These are phyloP conservation scores for Antheraea pernyi DNA, from an alignment of 1,140 invertebrate genomes.

Conservation along the genomic window DNA sequence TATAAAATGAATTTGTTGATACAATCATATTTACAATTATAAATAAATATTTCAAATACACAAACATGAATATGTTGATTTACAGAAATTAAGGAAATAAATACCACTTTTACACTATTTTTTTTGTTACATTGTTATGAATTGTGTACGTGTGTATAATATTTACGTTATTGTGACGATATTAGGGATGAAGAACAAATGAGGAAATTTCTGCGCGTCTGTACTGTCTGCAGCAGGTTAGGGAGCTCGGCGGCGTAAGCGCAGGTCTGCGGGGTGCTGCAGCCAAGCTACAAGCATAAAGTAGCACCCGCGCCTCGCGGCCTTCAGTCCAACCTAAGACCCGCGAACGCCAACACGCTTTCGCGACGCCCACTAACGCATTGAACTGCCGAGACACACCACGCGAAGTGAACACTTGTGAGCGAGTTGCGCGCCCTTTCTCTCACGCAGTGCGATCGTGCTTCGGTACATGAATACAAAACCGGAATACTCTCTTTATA, in stretches of 20 bases:
- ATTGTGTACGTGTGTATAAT: no score
- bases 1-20: no score
- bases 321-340: conserved; percentile 64
- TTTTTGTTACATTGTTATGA: no score
- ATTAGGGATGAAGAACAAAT: no score
- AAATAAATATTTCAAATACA: no score
- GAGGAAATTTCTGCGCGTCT: no score
- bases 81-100: no score
- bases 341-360: conserved; percentile 58
- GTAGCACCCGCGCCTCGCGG: conserved; percentile 69
- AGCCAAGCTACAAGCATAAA: conserved; percentile 44
- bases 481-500: conserved; percentile 65
- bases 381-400: conserved; percentile 46
- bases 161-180: no score
- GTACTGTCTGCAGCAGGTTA: neutral
- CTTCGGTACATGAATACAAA: conserved; percentile 71
- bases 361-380: conserved; percentile 57
- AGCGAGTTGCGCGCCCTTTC: conserved; percentile 68
- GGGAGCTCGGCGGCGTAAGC: conserved; percentile 21
- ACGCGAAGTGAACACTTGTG: conserved; percentile 60
- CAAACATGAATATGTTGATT: no score
- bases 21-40: no score
- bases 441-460: conserved; percentile 73
- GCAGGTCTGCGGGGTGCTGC: conserved; percentile 31
- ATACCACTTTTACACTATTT: no score